Conservation (phyloP, 2,888 invertebrate species). For the Nemotelus nigrinus region DNA sequence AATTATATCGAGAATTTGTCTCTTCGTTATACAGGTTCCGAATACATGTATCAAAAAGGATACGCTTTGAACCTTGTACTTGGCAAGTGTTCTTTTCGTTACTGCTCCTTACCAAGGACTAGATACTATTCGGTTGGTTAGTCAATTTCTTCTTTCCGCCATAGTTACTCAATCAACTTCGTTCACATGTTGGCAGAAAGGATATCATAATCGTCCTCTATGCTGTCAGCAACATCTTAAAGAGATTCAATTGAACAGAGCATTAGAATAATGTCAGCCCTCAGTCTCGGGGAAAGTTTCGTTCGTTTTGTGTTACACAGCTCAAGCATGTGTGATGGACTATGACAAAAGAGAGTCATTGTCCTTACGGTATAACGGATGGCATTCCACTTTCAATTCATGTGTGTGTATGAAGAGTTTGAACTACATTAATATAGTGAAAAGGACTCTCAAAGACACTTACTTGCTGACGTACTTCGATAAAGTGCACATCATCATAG, state of each 20-base stretch:
- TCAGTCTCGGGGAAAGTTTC: background rate
- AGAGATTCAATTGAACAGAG: constrained; percentile 1
- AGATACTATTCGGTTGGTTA: constrained; percentile 41
- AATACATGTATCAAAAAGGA: background rate
- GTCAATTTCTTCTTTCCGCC: constrained; percentile 21
- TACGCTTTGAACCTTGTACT: background rate
- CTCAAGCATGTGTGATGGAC: background rate
- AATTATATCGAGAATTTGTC: too few relatives aligned
- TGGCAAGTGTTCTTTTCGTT: background rate
- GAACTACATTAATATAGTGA: constrained; percentile 15
- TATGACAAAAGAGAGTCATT: background rate
- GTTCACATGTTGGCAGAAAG: background rate
- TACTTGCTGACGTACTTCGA: too few relatives aligned
- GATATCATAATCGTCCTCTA: background rate
- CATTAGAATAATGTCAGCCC: background rate
- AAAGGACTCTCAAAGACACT: background rate
- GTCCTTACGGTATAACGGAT: constrained; percentile 5
- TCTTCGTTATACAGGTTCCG: too few relatives aligned
- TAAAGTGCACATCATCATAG: background rate
- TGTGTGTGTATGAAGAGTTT: background rate
- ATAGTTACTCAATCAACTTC: background rate
- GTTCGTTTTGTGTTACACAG: background rate
- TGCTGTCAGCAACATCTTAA: constrained; percentile 6
- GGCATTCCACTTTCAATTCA: background rate
- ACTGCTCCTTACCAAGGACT: background rate